Percentiles rank a stretch among this genome's conserved stretches.
These are phyloP conservation scores for Caradrina clavipalpis DNA, from an alignment of 2,888 invertebrate species.

Conservation along the genomic window DNA sequence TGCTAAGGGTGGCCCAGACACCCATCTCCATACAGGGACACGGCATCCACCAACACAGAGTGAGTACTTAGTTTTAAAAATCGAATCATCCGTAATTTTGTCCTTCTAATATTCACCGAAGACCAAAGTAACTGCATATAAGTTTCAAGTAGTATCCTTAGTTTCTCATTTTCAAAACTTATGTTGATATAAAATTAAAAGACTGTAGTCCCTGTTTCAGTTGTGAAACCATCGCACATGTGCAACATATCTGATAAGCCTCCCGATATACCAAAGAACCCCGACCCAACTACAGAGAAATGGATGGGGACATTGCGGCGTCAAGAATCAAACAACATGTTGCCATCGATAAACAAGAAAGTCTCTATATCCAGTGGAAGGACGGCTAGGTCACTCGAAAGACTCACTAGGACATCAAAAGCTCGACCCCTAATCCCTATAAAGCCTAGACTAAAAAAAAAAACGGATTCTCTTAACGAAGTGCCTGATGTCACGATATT, in stretches of 20 bases:
- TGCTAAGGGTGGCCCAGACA: conserved; percentile 68
- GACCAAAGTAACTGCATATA: too few relatives aligned
- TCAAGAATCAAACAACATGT: conserved; percentile 92
- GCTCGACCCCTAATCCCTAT: conserved; percentile 79
- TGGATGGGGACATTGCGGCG: conserved; percentile 93
- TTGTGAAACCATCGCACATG: conserved; percentile 83
- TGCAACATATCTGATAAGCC: conserved; percentile 75
- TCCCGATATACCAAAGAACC: conserved; percentile 77
- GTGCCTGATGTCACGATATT: conserved; percentile 78
- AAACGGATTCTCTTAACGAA: conserved; percentile 80
- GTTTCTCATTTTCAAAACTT: neutral
- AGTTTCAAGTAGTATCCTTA: neutral
- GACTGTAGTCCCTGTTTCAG: conserved; percentile 70
- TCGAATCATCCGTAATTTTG: too few relatives aligned
- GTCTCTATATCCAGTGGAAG: conserved; percentile 83
- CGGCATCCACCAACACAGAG: conserved; percentile 87
- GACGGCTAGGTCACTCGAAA: conserved; percentile 85
- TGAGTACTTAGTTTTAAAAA: conserved; percentile 46
- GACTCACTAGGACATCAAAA: conserved; percentile 75
- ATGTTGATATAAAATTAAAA: too few relatives aligned
- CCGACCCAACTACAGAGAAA: conserved; percentile 90
- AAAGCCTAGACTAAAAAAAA: conserved; percentile 79
- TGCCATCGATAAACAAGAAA: conserved; percentile 91
- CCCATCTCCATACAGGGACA: conserved; percentile 81
- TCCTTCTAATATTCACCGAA: too few relatives aligned